Conservation (phyloP, 2,888 invertebrate genomes). For the Argyresthia goedartella region DNA sequence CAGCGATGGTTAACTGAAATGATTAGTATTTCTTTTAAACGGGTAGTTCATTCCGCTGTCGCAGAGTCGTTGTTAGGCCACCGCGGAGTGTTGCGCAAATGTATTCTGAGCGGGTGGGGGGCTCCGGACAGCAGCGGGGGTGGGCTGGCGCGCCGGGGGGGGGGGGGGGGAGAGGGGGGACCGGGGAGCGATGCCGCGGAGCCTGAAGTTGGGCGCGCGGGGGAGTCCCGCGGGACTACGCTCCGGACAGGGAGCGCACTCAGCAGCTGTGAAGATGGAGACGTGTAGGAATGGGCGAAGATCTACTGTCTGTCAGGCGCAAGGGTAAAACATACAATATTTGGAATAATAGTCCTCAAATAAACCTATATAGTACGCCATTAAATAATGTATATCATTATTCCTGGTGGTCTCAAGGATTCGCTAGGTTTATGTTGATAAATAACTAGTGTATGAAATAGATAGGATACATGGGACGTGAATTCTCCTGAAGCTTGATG, state of each 20-base stretch:
- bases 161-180: constrained; percentile 25
- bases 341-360: no score
- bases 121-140: constrained; percentile 7
- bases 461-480: no score
- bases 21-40: constrained; percentile 23
- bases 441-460: no score
- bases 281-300: no score
- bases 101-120: constrained; percentile 63
- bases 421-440: no score
- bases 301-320: no score
- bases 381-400: no score
- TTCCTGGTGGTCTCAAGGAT: no score
- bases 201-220: constrained; percentile 70
- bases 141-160: constrained; percentile 41
- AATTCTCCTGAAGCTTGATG: no score
- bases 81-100: constrained; percentile 66
- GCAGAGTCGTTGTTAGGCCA: constrained; percentile 62
- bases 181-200: constrained; percentile 43
- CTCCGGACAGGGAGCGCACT: constrained; percentile 48
- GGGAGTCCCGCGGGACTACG: constrained; percentile 52
- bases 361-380: no score
- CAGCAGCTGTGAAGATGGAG: constrained; percentile 10
- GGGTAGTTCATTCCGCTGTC: constrained; percentile 61
- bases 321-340: no score
- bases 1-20: not conserved